Percentiles rank a stretch among this genome's conserved stretches.
phyloP scores from a whole-genome alignment of 1,140 invertebrate species.

The Lepeophtheirus salmonis region DNA sequence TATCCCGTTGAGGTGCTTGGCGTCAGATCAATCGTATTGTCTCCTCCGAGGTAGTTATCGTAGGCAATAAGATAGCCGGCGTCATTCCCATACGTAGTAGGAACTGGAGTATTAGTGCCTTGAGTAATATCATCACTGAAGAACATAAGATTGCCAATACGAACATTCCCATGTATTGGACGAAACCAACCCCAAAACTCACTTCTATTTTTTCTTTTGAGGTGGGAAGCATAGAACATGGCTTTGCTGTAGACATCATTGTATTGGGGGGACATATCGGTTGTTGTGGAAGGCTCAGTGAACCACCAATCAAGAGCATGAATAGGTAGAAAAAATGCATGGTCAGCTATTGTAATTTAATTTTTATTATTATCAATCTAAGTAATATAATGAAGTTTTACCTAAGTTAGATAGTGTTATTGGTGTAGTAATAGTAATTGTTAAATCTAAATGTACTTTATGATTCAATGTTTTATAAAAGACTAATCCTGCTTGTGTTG shows the following conservation, averaged over 20 bases:
- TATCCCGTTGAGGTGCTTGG: neutral
- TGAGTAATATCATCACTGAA: constrained; percentile 3
- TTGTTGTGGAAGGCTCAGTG: neutral
- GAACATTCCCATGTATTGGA: neutral
- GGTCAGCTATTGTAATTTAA: neutral
- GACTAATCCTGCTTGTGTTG: neutral
- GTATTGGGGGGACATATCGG: neutral
- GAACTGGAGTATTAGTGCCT: neutral
- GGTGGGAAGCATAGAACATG: neutral
- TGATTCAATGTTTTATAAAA: neutral
- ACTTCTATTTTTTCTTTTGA: neutral
- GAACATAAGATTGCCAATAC: neutral
- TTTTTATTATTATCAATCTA: neutral
- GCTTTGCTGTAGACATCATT: neutral
- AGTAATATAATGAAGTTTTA: neutral
- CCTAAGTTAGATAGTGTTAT: neutral
- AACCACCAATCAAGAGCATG: constrained; percentile 1
- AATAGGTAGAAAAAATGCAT: neutral
- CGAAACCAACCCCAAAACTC: neutral
- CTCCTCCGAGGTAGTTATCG: neutral
- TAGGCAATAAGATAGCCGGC: constrained; percentile 5
- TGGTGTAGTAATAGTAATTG: neutral
- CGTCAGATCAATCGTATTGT: neutral
- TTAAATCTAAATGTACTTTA: neutral
- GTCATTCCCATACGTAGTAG: neutral